A percentile compares a stretch with the other conserved stretches of the same genome.
Conservation (phyloP, 2,113 vertebrate species). For the Pseudonaja textilis region DNA sequence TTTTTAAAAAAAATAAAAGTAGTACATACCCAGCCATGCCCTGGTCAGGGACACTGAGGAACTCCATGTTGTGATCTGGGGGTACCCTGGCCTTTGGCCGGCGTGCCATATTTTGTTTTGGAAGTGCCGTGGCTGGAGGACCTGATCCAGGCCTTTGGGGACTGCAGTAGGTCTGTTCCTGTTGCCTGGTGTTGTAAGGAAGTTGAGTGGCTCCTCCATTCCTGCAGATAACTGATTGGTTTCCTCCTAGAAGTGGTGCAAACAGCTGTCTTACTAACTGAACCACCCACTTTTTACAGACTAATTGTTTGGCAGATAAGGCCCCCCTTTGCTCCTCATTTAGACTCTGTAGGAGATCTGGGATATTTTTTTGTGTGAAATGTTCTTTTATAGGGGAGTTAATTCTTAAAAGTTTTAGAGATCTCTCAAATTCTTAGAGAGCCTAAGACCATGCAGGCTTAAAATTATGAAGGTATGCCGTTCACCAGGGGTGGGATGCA, state of each 20-base stretch:
- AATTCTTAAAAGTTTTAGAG: neutral
- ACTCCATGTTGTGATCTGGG: constrained; percentile 79
- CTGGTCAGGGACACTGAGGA: constrained; percentile 93
- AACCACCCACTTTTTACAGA: neutral
- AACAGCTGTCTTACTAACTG: neutral
- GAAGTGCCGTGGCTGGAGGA: constrained; percentile 64
- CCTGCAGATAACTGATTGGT: constrained; percentile 66
- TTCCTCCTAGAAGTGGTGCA: rapidly evolving
- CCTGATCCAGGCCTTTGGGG: constrained; percentile 63
- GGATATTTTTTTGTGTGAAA: neutral
- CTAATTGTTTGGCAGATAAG: neutral
- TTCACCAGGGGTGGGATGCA: neutral
- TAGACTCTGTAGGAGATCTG: neutral
- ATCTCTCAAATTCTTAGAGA: neutral
- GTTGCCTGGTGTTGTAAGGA: constrained; percentile 1
- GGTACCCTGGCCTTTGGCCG: constrained; percentile 59
- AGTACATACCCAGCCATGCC: constrained; percentile 85
- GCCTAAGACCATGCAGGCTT: neutral
- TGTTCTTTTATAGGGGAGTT: neutral
- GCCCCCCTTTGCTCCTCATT: neutral
- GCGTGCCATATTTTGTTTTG: constrained; percentile 59
- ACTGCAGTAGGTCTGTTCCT: constrained; percentile 61
- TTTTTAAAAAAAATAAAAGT: neutral
- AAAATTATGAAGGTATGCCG: neutral
- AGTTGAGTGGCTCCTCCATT: constrained; percentile 83